Evolutionary conservation across 2,888 invertebrate species (phyloP), one percentile per base, ranked within the genome.

Genomic region (Drosophila flavopinicola): DNA sequence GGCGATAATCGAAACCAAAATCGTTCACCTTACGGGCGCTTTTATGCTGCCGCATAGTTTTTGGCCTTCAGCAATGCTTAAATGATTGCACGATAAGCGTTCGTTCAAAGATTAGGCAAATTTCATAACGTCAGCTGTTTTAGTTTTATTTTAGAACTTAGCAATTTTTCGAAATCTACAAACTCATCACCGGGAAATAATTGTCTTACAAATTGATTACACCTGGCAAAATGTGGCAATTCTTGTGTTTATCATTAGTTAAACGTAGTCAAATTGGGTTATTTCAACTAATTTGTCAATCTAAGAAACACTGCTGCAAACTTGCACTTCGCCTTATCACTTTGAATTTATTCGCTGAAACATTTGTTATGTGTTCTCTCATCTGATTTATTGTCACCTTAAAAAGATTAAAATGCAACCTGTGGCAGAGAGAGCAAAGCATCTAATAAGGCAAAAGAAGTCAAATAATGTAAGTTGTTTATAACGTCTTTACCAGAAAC

Each of bases 1-100:
- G 24, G 25, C 52, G 11, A 51, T 20, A 56, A 20, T 53, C 35
- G 58, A 39, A 47, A 59, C 11, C 13, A 24, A 61, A 53, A 33
- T 30, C 13, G 45, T 39, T 47, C 20, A 39, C 25, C 39, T 15
- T 1, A 27, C 15, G 32, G 17, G 25, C 15, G 45, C 25, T 30
- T n/a, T 41, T 24, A 23, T 9, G 20, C 32, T 32, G 27, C 17
- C 27, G 20, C 45, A 13, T 49, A 44, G 29, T 42, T 17, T 32
- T 24, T 25, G 52, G 24, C 17, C 17, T 25, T 24, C 24, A 24
- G 13, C 3, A 29, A 9, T n/a, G 11, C 24, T 33, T 35, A 13
- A n/a, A 48, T 17, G 24, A 13, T 27, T 17, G 25, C 17, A 27
- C 9, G 48, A 48, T 48, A 48, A 48, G 48, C 25, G 11, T 6